Evolutionary conservation across 2,113 vertebrate species (phyloP).

Genomic region (Hipposideros armiger): DNA sequence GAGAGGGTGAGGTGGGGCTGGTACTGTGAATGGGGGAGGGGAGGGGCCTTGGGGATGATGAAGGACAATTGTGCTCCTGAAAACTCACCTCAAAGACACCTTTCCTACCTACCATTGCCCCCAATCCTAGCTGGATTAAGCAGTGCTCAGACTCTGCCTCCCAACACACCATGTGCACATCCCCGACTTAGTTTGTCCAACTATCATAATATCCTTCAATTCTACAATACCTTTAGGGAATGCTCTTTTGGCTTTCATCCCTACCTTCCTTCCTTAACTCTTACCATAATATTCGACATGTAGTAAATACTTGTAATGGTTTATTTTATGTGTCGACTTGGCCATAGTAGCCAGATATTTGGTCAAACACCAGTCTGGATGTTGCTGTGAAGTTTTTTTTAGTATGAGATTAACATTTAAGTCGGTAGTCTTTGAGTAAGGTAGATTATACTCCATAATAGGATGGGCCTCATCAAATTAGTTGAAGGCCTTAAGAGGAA

Average conservation of each 20-base stretch:
- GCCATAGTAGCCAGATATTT: neutral
- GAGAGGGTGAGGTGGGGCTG: neutral
- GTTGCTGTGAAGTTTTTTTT: neutral
- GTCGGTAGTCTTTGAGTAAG: neutral
- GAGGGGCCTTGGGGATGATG: neutral
- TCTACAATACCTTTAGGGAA: neutral
- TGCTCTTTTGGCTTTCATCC: neutral
- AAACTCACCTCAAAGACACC: neutral
- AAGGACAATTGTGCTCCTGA: neutral
- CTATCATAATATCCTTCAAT: neutral
- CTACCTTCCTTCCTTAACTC: neutral
- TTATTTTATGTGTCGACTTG: neutral
- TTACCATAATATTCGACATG: neutral
- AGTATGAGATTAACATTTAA: neutral
- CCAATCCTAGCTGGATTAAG: neutral
- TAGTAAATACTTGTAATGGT: neutral
- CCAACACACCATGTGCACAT: too few relatives aligned
- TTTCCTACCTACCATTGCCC: rapidly evolving
- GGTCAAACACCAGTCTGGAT: neutral
- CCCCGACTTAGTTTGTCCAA: neutral
- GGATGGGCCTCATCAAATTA: neutral
- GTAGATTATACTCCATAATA: neutral
- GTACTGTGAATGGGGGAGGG: neutral
- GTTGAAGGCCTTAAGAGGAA: neutral
- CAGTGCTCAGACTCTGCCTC: neutral